Percentiles rank a stretch among this genome's conserved stretches.
phyloP scores from a whole-genome alignment of 2,888 invertebrate genomes.

The Ophonus ardosiacus region DNA sequence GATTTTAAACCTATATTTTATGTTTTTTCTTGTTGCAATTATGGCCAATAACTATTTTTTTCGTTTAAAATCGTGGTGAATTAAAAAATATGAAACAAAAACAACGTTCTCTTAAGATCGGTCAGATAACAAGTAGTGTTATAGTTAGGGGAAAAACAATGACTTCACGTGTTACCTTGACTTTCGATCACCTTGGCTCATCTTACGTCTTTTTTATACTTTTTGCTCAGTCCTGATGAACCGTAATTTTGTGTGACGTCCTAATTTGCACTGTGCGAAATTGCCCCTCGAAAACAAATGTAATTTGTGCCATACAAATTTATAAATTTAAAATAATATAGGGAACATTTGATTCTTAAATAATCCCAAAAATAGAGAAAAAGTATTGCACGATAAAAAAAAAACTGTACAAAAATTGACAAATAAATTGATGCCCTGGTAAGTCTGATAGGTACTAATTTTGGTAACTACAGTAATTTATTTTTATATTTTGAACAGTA shows the following conservation, averaged over 20 bases:
- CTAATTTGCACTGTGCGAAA: background rate
- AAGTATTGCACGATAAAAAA: too few relatives aligned
- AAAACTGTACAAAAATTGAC: too few relatives aligned
- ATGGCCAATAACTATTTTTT: slow-evolving; percentile 21
- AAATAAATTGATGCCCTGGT: too few relatives aligned
- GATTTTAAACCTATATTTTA: slow-evolving; percentile 1
- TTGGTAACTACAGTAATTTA: too few relatives aligned
- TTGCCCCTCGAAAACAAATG: background rate
- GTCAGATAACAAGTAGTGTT: slow-evolving; percentile 20
- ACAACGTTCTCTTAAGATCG: slow-evolving; percentile 9
- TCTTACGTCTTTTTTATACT: slow-evolving; percentile 18
- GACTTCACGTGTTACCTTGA: slow-evolving; percentile 38
- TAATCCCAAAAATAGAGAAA: too few relatives aligned
- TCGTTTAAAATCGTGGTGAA: background rate
- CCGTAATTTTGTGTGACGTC: background rate
- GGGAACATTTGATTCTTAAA: too few relatives aligned
- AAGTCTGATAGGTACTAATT: too few relatives aligned
- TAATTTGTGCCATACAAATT: background rate
- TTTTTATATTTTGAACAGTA: too few relatives aligned
- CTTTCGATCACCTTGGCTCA: slow-evolving; percentile 45
- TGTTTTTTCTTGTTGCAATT: background rate
- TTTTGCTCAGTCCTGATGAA: slow-evolving; percentile 37
- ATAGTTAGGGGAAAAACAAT: slow-evolving; percentile 44
- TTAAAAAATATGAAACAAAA: slow-evolving; percentile 16
- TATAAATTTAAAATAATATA: too few relatives aligned